A percentile compares a stretch with the other conserved stretches of the same genome.
phyloP scores from a whole-genome alignment of 1,140 invertebrate species.

The Orussus abietinus region DNA sequence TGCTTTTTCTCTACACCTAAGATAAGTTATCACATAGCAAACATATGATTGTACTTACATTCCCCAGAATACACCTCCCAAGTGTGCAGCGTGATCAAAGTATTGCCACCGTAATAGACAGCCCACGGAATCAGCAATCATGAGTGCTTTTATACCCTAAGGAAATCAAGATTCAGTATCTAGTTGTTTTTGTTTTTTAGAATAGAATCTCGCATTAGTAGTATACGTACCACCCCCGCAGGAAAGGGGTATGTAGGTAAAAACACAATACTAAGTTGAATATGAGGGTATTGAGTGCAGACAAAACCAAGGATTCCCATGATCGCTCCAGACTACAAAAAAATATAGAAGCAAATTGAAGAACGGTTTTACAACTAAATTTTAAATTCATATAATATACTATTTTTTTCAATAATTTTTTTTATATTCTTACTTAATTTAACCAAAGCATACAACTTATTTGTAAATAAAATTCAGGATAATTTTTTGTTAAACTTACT shows the following conservation, averaged over 20 bases:
- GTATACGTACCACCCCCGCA: slow-evolving; percentile 68
- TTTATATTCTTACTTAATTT: slow-evolving; percentile 1
- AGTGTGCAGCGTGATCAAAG: slow-evolving; percentile 97
- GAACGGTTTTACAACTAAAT: slow-evolving; percentile 13
- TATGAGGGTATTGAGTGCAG: slow-evolving; percentile 82
- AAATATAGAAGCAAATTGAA: slow-evolving; percentile 27
- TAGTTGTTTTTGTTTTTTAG: too few species aligned
- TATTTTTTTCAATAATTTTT: slow-evolving; percentile 7
- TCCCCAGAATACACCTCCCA: slow-evolving; percentile 89
- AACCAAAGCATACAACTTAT: too few species aligned
- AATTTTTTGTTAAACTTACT: slow-evolving; percentile 63
- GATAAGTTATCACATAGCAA: too few species aligned
- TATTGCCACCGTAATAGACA: slow-evolving; percentile 84
- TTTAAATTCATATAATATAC: too few species aligned
- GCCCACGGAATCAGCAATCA: slow-evolving; percentile 78
- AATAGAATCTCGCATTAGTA: slow-evolving; percentile 8
- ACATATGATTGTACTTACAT: slow-evolving; percentile 67
- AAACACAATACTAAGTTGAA: slow-evolving; percentile 83
- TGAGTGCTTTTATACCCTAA: slow-evolving; percentile 82
- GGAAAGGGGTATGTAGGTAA: slow-evolving; percentile 84
- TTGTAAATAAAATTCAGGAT: slow-evolving; percentile 8
- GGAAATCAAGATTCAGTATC: too few species aligned
- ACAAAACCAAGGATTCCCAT: slow-evolving; percentile 84
- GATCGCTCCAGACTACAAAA: slow-evolving; percentile 86
- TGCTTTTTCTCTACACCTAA: too few species aligned